Percentiles rank a stretch among this genome's conserved stretches.
These are phyloP conservation scores for Cassiopea andromeda DNA, from an alignment of 30 jellyfish, hydroid and myxozoan genomes.

Conservation along the genomic window DNA sequence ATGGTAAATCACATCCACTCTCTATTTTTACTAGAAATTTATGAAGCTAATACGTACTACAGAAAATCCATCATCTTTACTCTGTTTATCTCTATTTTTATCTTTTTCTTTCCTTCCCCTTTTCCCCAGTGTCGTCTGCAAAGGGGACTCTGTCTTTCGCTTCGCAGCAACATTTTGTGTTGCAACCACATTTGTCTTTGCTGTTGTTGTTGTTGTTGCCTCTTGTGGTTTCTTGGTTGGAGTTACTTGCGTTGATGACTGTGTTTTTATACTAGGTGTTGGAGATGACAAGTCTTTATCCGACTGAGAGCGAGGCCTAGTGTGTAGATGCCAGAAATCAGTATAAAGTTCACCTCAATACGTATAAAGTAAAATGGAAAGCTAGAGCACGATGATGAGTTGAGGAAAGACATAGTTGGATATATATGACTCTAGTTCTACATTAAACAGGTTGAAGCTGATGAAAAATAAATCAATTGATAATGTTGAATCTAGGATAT, in stretches of 20 bases:
- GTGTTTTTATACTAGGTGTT: neutral
- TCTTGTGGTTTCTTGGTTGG: constrained; percentile 18
- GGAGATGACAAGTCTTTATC: neutral
- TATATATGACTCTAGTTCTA: too few species aligned
- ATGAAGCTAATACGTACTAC: constrained; percentile 15
- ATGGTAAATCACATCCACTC: too few species aligned
- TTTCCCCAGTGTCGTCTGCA: constrained; percentile 58
- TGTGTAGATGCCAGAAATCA: too few species aligned
- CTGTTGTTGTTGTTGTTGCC: constrained; percentile 22
- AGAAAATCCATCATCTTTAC: constrained; percentile 35
- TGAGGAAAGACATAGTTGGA: too few species aligned
- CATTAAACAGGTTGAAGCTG: too few species aligned
- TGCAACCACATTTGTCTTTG: constrained; percentile 28
- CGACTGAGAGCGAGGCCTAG: constrained; percentile 29
- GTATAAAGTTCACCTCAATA: too few species aligned
- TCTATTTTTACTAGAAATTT: neutral
- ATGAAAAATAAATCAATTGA: too few species aligned
- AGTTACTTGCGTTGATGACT: neutral
- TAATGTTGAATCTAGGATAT: too few species aligned
- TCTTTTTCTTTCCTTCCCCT: constrained; percentile 80
- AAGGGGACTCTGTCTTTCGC: constrained; percentile 56
- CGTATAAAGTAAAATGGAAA: too few species aligned
- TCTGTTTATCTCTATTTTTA: constrained; percentile 57
- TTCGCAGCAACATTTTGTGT: constrained; percentile 36
- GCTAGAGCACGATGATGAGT: too few species aligned